Evolutionary conservation across 2,113 vertebrate genomes (phyloP), one percentile per base, ranked within the genome.

Genomic region (Chionis minor): DNA sequence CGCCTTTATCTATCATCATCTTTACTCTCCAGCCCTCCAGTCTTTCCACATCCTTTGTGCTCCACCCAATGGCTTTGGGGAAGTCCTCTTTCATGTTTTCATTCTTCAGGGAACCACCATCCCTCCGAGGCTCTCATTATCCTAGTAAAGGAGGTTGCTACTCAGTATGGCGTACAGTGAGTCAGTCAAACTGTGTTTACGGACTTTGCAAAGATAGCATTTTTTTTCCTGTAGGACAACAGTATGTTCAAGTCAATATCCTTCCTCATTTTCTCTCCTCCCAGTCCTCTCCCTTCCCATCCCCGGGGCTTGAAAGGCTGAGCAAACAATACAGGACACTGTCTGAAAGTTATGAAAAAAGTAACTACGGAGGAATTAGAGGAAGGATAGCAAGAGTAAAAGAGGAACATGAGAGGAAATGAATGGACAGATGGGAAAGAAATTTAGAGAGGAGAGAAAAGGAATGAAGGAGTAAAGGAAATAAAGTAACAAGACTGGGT

Each of bases 51-150:
- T 96, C 96, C 94, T 94, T 89, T 92, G 66, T 92, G 83, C 96
- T 97, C 96, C 94, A 95, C 95, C 96, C 96, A 87, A 95, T 73
- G 84, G 83, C 95, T 95, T 82, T 97, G 92, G 97, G 95, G 95
- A 97, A 92, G 95, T 94, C 95, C 84, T 96, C 96, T 97, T 96
- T 94, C 89, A 97, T 94, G 94, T 97, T 95, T 92, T 88, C 86
- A 77, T 94, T 67, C 94, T 93, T 85, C 61, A 97, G 92, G 95
- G 88, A 96, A 87, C 92, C 84, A 92, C 91, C 91, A 82, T 92
- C 42, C 77, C 81, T 94, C 44, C 0, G 0, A 96, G 95, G 88
- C 78, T 90, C 70, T 96, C 89, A 97, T 97, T 95, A 97, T 61
- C 89, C 75, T 75, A 93, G 81, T 40, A 92, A 89, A 90, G 42